Evolutionary conservation across 2,113 vertebrate genomes (phyloP), one percentile per base, ranked within the genome.

Genomic region (Pedetes capensis): DNA sequence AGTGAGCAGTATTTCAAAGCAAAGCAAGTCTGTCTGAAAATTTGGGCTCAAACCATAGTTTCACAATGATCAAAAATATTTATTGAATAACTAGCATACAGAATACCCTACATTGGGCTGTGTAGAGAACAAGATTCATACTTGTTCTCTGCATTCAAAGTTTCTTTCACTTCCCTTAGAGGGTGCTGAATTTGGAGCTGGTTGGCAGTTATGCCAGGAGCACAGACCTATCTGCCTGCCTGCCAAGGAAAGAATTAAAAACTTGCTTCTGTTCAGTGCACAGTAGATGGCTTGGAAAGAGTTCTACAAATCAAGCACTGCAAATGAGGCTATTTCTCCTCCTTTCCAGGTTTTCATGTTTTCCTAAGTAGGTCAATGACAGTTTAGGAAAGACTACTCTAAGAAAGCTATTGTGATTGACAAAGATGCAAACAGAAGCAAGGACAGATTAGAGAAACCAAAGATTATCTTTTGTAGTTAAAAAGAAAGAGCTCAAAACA

Each of bases 1-100:
- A 97, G 14, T 37, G 85, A 92, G 55, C 44, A 66, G 42, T 81
- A 87, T 90, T 95, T 94, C 84, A 95, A 94, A 96, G 87, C 44
- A 75, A 96, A 75, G 69, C 55, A 92, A 95, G 18, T 2, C 34
- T 84, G 61, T 87, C 63, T 68, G 42, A 87, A 84, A 92, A 90
- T 64, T 2, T 92, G 88, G 17, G 49, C 42, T 92, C 49, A 57
- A 95, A 87, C 2, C 23, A 79, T 57, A 74, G 37, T 92, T 93
- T 93, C 49, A 96, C 80, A 92, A 18, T 29, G 29, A 82, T 94
- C 49, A 85, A 72, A 95, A 90, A 18, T 82, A 87, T 66, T 84
- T 71, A 66, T 16, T 49, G 55, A 55, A 23, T 68, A 66, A 53
- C 16, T 49, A 27, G 20, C 42, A 72, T 63, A n/a, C 25, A 17